phyloP scores from a whole-genome alignment of 2,888 invertebrate genomes.

The Cylindroiulus punctatus region DNA sequence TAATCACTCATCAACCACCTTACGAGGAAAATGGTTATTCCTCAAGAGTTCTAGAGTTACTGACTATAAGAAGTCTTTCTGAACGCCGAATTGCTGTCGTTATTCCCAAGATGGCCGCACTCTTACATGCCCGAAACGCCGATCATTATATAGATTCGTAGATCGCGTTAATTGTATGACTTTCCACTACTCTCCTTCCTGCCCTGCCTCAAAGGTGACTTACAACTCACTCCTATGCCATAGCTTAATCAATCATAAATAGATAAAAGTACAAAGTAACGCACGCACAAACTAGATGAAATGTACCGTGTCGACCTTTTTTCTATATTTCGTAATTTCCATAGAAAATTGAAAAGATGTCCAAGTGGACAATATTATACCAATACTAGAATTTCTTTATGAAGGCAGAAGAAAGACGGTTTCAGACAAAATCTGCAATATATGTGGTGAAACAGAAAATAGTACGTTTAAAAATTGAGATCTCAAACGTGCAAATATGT shows the following conservation, averaged over 20 bases:
- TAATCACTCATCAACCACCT: neutral
- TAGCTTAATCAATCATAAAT: constrained; percentile 10
- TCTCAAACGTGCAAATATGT: too few relatives aligned
- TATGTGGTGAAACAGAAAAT: too few relatives aligned
- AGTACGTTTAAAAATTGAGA: too few relatives aligned
- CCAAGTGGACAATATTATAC: neutral
- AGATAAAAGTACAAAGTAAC: neutral
- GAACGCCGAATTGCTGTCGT: neutral
- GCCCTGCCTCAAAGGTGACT: neutral
- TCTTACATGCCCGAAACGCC: neutral
- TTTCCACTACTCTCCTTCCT: neutral
- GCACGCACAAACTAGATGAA: neutral
- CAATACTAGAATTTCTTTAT: neutral
- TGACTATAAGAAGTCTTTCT: neutral
- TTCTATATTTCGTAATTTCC: neutral
- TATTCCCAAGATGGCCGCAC: neutral
- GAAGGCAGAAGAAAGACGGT: neutral
- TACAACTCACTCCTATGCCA: neutral
- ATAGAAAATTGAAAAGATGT: neutral
- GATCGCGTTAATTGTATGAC: neutral
- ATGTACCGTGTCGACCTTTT: neutral
- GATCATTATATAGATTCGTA: constrained; percentile 12
- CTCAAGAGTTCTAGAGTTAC: neutral
- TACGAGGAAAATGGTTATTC: neutral
- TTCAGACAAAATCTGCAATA: neutral